Percentiles rank a stretch among this genome's conserved stretches.
phyloP scores from a whole-genome alignment of 2,113 vertebrate genomes.

The Tretioscincus oriximinensis region DNA sequence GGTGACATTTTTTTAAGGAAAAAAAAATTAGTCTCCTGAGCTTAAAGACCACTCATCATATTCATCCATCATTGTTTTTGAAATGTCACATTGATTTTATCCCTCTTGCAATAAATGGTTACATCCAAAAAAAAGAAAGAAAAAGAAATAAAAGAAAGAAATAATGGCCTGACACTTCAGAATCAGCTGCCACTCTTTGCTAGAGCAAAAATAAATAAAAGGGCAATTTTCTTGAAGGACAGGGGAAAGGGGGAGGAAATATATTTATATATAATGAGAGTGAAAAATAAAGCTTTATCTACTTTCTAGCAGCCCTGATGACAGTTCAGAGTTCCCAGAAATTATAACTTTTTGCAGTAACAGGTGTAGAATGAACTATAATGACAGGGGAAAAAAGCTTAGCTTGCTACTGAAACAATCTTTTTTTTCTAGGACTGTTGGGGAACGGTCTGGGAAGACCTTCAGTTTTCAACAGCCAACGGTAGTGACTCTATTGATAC shows the following conservation, averaged over 20 bases:
- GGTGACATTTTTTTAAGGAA: constrained; percentile 67
- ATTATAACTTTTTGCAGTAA: constrained; percentile 15
- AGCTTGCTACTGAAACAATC: background rate
- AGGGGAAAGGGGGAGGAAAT: background rate
- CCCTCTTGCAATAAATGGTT: constrained; percentile 75
- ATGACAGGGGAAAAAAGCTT: background rate
- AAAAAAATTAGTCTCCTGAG: constrained; percentile 69
- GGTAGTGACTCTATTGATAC: background rate
- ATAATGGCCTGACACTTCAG: constrained; percentile 71
- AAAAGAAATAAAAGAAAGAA: constrained; percentile 34
- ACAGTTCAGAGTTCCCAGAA: constrained; percentile 31
- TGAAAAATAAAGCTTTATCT: constrained; percentile 21
- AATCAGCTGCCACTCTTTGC: constrained; percentile 71
- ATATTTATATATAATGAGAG: background rate
- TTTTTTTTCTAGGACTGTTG: background rate
- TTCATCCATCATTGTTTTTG: constrained; percentile 75
- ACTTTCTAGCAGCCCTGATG: background rate
- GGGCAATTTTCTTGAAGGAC: constrained; percentile 64
- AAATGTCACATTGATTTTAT: constrained; percentile 86
- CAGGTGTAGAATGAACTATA: background rate
- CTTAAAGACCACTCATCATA: constrained; percentile 75
- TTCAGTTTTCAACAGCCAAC: background rate
- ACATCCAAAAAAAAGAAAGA: constrained; percentile 59
- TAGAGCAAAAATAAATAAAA: constrained; percentile 75
- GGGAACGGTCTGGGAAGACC: background rate